These are phyloP conservation scores for Tarsius wallacei DNA, from an alignment of 2,797 vertebrate species.

Conservation along the genomic window DNA sequence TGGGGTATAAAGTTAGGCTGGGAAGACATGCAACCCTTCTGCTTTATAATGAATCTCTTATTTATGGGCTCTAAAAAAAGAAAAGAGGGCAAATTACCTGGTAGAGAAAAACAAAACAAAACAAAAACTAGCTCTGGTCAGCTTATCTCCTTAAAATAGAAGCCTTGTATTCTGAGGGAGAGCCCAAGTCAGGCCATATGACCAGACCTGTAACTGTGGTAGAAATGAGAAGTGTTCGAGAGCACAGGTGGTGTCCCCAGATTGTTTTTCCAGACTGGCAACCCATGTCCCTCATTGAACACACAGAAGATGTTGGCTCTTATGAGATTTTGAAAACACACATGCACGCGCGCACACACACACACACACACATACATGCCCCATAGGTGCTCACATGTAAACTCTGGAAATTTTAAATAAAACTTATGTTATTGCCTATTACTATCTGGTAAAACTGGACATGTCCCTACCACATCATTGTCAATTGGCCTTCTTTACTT, in stretches of 20 bases:
- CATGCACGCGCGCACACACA: background rate
- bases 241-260: background rate
- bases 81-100: background rate
- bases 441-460: background rate
- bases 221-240: background rate
- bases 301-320: background rate
- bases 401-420: background rate
- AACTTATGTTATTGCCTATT: background rate
- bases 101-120: background rate
- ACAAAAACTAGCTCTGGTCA: background rate
- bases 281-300: background rate
- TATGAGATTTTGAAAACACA: background rate
- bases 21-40: background rate
- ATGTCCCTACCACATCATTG: background rate
- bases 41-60: background rate
- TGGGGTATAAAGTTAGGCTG: background rate
- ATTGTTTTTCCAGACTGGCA: background rate
- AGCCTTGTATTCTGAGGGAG: background rate
- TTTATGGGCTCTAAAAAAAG: background rate
- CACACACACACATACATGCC: rapidly evolving
- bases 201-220: background rate
- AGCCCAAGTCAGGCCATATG: background rate
- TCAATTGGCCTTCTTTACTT: background rate
- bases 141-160: background rate
- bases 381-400: background rate